Evolutionary conservation across 2,888 invertebrate species (phyloP), one percentile per base, ranked within the genome.

Genomic region (Heliconius sara): DNA sequence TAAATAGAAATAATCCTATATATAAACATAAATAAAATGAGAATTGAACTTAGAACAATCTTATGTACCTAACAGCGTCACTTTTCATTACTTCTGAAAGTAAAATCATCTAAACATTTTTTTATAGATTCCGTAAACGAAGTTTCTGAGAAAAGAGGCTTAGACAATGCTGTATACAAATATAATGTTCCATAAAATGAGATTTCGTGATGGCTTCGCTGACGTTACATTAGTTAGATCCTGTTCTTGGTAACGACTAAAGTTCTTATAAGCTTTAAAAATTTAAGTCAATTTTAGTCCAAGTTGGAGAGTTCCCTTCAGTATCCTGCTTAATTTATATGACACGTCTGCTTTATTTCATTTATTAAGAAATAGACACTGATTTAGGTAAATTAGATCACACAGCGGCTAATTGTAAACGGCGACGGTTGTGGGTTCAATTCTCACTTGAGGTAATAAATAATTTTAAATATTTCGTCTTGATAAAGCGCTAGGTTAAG

Each of bases 281-380:
- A 90, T 93, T 92, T 91, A 92, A 93, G 91, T 89, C 89, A 90
- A 92, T 92, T 91, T 90, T 84, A 84, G 88, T 89, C 88, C 86
- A 34, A 78, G 66, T 34, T 43, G 63, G 72, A 30, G n/a, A 25
- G 22, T n/a, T 57, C 60, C 74, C 74, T 34, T 25, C 19, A 57
- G 73, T 78, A 60, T 67, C 22, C 57, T 47, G 13, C 19, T 67
- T 22, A 67, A 57, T 57, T 73, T 67, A 74, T 74, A 60, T 74
- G 43, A 60, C 22, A 57, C 30, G 27, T 79, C 68, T n/a, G 34
- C 30, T 43, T 16, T 60, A 52, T 60, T 67, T 74, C 66, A 67
- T 52, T 30, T 67, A 72, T 39, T 47, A 25, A 16, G 25, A 30
- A 39, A 70, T 34, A 63, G 13, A 27, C 25, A 52, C 66, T 65